Percentiles rank a stretch among this genome's conserved stretches.
Conservation (phyloP, 2,888 invertebrate species). For the Orchesellides sinensis region DNA sequence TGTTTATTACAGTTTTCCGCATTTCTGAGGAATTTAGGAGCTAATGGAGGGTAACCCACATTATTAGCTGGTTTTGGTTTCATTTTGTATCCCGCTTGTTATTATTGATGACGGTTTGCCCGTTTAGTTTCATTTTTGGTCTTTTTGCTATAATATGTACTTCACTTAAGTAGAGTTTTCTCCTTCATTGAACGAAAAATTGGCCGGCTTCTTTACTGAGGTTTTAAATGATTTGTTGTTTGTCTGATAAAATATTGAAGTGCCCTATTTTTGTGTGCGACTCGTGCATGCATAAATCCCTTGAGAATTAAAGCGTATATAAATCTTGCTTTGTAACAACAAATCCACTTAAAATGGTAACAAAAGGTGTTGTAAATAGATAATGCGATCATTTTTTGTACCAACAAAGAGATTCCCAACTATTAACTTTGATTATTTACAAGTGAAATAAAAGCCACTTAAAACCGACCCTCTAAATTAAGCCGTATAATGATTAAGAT, state of each 20-base stretch:
- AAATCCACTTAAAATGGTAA: constrained; percentile 36
- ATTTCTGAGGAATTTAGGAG: constrained; percentile 46
- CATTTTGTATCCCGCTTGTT: constrained; percentile 8
- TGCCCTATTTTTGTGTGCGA: constrained; percentile 30
- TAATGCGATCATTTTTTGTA: constrained; percentile 36
- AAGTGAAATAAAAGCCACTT: too few species aligned
- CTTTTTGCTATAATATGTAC: too few species aligned
- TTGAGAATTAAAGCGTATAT: background rate
- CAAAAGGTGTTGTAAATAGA: constrained; percentile 26
- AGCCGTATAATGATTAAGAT: too few species aligned
- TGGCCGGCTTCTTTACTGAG: background rate
- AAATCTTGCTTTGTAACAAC: background rate
- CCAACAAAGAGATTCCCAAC: too few species aligned
- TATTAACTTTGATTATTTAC: too few species aligned
- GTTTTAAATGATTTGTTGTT: constrained; percentile 47
- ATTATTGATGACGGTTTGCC: constrained; percentile 7
- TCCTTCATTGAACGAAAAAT: background rate
- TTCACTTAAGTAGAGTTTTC: constrained; percentile 21
- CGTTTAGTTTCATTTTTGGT: constrained; percentile 24
- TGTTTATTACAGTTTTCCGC: constrained; percentile 44
- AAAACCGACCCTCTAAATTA: too few species aligned
- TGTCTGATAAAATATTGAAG: constrained; percentile 15
- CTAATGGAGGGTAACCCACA: constrained; percentile 65
- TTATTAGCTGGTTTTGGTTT: constrained; percentile 46
- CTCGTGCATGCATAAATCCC: constrained; percentile 50